Percentiles rank a stretch among this genome's conserved stretches.
Evolutionary conservation across 2,797 vertebrate species (phyloP).

Genomic region (Erpetoichthys calabaricus): DNA sequence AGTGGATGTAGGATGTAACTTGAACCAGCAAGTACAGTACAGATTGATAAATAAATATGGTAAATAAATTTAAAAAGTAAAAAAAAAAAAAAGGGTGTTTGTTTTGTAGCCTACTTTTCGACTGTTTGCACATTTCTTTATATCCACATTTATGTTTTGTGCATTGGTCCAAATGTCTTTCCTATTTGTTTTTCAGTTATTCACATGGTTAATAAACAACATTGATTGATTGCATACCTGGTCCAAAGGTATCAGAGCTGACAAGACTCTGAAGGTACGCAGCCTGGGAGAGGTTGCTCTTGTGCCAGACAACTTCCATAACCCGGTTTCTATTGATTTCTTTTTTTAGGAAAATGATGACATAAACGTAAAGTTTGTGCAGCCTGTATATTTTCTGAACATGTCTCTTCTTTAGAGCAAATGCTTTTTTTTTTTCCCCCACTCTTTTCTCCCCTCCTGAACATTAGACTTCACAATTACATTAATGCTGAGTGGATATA

Average conservation of each 20-base stretch:
- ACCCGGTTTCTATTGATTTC: not conserved
- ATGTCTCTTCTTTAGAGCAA: slow-evolving; percentile 4
- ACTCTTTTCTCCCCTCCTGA: slow-evolving; percentile 18
- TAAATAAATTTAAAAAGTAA: no score
- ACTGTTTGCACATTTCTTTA: no score
- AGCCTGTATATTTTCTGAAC: slow-evolving; percentile 1
- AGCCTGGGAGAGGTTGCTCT: not conserved
- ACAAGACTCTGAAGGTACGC: not conserved
- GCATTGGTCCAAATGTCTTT: not conserved
- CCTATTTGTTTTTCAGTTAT: not conserved
- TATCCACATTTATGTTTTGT: no score
- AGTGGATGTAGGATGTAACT: no score
- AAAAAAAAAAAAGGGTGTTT: no score
- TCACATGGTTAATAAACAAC: slow-evolving; percentile 1
- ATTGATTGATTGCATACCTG: slow-evolving; percentile 10
- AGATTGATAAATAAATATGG: no score
- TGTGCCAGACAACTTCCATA: not conserved
- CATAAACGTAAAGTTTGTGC: slow-evolving; percentile 4
- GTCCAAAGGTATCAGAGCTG: slow-evolving; percentile 11
- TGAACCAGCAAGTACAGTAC: no score
- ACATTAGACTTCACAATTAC: slow-evolving; percentile 27
- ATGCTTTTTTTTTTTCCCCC: slow-evolving; percentile 2
- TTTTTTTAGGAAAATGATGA: slow-evolving; percentile 5
- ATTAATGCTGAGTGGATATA: slow-evolving; percentile 26
- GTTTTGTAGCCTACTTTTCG: no score